These are phyloP conservation scores for Zosterops pallidus DNA, from an alignment of 2,113 vertebrate species.

Conservation along the genomic window DNA sequence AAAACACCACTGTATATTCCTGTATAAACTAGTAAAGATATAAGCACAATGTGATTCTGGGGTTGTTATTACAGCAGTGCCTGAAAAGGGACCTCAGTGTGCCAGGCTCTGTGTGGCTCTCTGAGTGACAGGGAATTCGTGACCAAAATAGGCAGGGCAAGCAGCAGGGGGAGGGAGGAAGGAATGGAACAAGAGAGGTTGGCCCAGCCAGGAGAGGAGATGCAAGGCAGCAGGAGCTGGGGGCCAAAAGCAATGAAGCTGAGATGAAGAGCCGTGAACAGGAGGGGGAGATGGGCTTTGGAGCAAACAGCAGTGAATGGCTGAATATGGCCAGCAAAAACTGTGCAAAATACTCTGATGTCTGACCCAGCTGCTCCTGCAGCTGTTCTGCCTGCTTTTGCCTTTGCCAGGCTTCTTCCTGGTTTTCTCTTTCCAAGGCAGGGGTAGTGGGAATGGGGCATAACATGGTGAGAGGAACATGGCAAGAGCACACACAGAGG, in stretches of 20 bases:
- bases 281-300: background rate
- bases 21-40: slow-evolving; percentile 44
- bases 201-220: background rate
- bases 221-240: background rate
- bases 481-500: background rate
- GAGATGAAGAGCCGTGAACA: background rate
- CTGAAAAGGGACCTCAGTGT: background rate
- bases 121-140: background rate
- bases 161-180: background rate
- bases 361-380: background rate
- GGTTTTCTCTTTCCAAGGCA: background rate
- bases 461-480: background rate
- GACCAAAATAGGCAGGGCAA: background rate
- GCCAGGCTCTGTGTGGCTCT: background rate
- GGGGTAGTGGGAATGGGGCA: background rate
- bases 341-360: background rate
- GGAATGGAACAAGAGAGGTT: background rate
- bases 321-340: background rate
- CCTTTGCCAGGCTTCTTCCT: background rate
- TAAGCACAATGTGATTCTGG: background rate
- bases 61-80: background rate
- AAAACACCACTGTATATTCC: slow-evolving; percentile 54
- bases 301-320: background rate
- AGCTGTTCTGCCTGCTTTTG: background rate
- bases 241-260: background rate